Percentiles rank a stretch among this genome's conserved stretches.
These are phyloP conservation scores for Phenacoccus solenopsis DNA, from an alignment of 1,140 invertebrate species.

Conservation along the genomic window DNA sequence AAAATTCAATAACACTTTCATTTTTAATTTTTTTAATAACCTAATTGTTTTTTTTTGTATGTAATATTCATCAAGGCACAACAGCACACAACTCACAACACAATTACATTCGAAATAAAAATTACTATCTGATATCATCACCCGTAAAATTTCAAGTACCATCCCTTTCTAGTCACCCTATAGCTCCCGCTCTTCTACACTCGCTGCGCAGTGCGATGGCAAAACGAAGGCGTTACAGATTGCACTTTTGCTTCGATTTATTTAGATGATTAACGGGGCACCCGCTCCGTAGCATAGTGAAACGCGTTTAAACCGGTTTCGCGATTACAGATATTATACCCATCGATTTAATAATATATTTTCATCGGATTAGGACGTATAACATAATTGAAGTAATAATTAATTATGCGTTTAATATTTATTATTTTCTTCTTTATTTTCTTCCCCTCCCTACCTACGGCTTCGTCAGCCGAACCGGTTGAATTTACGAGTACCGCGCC, in stretches of 20 bases:
- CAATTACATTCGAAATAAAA: too few species aligned
- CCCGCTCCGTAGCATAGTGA: background rate
- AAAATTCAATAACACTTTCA: too few species aligned
- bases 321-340: slow-evolving; percentile 13
- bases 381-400: slow-evolving; percentile 17
- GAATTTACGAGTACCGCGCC: background rate
- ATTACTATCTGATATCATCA: too few species aligned
- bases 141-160: too few species aligned
- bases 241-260: slow-evolving; percentile 16
- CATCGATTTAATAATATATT: slow-evolving; percentile 18
- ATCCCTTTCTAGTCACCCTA: too few species aligned
- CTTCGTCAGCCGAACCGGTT: background rate
- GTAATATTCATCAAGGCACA: too few species aligned
- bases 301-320: slow-evolving; percentile 1
- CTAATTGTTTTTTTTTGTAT: too few species aligned
- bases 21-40: too few species aligned
- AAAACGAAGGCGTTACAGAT: slow-evolving; percentile 10
- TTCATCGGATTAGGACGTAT: slow-evolving; percentile 10
- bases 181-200: background rate
- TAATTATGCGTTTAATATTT: slow-evolving; percentile 14
- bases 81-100: too few species aligned
- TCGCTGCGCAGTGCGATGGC: background rate
- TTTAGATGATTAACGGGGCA: slow-evolving; percentile 16
- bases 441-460: background rate
- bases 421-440: background rate